These are phyloP conservation scores for Chauna torquata DNA, from an alignment of 2,113 vertebrate genomes.

Conservation along the genomic window DNA sequence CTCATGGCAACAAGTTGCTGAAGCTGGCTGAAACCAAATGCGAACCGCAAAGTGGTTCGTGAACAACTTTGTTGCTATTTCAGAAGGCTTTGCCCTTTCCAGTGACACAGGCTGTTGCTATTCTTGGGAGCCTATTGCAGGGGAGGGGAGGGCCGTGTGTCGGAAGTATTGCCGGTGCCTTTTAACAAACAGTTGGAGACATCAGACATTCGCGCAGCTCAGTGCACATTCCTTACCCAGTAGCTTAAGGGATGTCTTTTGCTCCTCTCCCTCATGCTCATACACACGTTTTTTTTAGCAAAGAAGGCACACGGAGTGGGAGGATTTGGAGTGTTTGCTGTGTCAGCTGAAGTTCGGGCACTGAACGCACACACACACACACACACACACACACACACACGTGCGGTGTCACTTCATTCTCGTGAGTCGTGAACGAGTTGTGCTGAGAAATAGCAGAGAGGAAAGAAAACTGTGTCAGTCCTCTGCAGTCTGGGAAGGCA, in stretches of 20 bases:
- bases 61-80: constrained; percentile 82
- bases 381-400: background rate
- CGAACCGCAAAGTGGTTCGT: constrained; percentile 68
- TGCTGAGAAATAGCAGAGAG: background rate
- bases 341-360: background rate
- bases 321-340: background rate
- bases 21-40: constrained; percentile 38
- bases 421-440: background rate
- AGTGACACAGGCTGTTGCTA: constrained; percentile 81
- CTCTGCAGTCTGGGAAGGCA: background rate
- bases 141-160: constrained; percentile 73
- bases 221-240: background rate
- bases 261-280: background rate
- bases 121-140: constrained; percentile 80
- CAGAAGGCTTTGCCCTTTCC: constrained; percentile 81
- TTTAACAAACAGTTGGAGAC: constrained; percentile 55
- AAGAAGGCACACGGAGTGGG: background rate
- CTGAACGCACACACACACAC: background rate
- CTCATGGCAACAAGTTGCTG: constrained; percentile 66
- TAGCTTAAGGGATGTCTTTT: background rate
- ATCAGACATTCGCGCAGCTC: background rate
- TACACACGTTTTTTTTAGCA: background rate
- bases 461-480: background rate
- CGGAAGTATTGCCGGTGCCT: constrained; percentile 62
- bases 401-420: background rate